A percentile compares a stretch with the other conserved stretches of the same genome.
Conservation (phyloP, 1,140 invertebrate genomes). For the Bilobella aurantiaca region DNA sequence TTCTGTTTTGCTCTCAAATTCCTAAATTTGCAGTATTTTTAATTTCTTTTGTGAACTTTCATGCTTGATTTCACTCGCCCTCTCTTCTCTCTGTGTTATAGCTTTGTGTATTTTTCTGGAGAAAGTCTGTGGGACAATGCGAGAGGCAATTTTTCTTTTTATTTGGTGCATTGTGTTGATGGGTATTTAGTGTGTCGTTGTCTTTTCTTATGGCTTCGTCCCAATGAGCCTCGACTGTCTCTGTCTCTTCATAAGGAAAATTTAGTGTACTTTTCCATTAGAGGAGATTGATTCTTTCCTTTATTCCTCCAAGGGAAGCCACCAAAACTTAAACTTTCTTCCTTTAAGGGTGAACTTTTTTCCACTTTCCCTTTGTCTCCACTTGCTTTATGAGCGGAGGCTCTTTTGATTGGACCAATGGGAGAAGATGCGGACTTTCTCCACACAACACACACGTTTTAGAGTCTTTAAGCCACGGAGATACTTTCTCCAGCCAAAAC, state of each 20-base stretch:
- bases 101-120: not conserved
- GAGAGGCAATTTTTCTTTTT: not conserved
- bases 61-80: not conserved
- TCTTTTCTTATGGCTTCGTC: too few species aligned
- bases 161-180: not conserved
- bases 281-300: conserved; percentile 33
- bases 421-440: not conserved
- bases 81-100: not conserved
- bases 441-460: too few species aligned
- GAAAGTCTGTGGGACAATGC: not conserved
- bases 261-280: conserved; percentile 36
- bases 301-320: conserved; percentile 19
- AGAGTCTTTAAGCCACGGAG: too few species aligned
- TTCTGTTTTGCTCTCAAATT: too few species aligned
- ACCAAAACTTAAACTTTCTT: conserved; percentile 18
- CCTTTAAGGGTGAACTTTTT: conserved; percentile 6
- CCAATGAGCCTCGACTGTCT: too few species aligned
- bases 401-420: not conserved
- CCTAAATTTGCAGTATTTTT: too few species aligned
- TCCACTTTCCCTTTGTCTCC: conserved; percentile 7
- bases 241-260: conserved; percentile 24
- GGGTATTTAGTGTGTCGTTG: not conserved
- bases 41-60: too few species aligned
- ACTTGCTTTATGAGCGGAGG: not conserved
- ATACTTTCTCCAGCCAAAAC: too few species aligned